Evolutionary conservation across 2,888 invertebrate species (phyloP), one percentile per base, ranked within the genome.

Genomic region (Bombyx huttoni): DNA sequence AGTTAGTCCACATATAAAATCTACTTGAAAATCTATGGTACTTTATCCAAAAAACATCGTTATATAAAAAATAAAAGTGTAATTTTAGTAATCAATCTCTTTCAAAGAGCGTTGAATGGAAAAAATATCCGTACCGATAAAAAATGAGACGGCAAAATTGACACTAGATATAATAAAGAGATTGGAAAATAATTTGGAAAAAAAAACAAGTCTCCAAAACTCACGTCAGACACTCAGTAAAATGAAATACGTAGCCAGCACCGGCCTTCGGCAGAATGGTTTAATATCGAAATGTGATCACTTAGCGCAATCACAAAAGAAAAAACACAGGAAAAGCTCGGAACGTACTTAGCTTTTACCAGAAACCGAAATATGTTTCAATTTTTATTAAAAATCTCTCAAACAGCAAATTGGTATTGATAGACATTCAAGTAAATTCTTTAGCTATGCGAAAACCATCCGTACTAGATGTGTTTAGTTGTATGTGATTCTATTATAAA

Each of bases 221-320:
- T 85, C 83, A 79, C 78, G 79, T 81, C 85, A 78, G 79, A 86
- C 87, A 88, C 87, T 88, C 86, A 87, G 85, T 85, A 78, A 87
- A 88, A 88, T 88, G 88, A 88, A 87, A 88, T 87, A 86, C 86
- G 86, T 81, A 80, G 80, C 81, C 81, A 73, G 80, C 77, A 79
- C 83, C 72, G 85, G 84, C 84, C 84, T 82, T 81, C 83, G 78
- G 82, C 82, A 86, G 87, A 53, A 87, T 85, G 87, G 86, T 85
- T 86, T 87, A 87, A 88, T 88, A 88, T 87, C 87, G 87, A 87
- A 88, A 88, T 87, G 88, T 87, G 87, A 86, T 88, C 87, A 88
- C 87, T 87, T 88, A 87, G 87, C 84, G 85, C 84, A 86, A 87
- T 87, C 87, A 87, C 85, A 82, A 81, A 81, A 79, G 80, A 81